Conservation (phyloP, 2,888 invertebrate genomes). For the Melieria crassipennis region DNA sequence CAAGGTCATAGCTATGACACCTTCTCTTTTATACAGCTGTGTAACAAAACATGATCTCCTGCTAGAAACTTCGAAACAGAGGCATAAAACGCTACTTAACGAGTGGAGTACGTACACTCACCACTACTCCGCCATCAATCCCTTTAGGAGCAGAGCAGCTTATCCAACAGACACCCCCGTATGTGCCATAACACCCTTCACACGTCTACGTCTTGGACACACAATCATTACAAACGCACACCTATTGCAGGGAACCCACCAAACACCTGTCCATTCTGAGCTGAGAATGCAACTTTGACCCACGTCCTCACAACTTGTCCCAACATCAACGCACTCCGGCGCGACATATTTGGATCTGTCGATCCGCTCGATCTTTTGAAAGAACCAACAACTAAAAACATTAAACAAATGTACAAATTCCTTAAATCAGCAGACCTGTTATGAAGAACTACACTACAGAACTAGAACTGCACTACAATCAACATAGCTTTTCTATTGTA, state of each 20-base stretch:
- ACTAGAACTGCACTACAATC: too few relatives aligned
- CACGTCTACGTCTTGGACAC: background rate
- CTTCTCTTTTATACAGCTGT: background rate
- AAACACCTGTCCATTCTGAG: conserved; percentile 3
- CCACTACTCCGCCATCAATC: background rate
- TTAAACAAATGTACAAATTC: background rate
- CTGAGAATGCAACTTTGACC: background rate
- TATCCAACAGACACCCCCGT: background rate
- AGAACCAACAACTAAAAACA: background rate
- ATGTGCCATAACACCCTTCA: background rate
- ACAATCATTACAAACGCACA: background rate
- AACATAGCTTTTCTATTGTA: too few relatives aligned
- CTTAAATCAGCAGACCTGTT: background rate
- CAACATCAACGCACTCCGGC: background rate
- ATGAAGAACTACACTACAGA: too few relatives aligned
- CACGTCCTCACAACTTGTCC: background rate
- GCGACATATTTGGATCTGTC: background rate
- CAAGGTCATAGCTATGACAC: background rate
- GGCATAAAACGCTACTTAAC: background rate
- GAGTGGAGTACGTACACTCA: background rate
- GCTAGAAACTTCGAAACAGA: background rate
- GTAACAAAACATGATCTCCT: background rate
- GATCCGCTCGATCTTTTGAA: background rate
- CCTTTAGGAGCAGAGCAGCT: background rate
- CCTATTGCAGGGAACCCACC: background rate